phyloP scores from a whole-genome alignment of 2,113 vertebrate species.

The Peucedramus taeniatus region DNA sequence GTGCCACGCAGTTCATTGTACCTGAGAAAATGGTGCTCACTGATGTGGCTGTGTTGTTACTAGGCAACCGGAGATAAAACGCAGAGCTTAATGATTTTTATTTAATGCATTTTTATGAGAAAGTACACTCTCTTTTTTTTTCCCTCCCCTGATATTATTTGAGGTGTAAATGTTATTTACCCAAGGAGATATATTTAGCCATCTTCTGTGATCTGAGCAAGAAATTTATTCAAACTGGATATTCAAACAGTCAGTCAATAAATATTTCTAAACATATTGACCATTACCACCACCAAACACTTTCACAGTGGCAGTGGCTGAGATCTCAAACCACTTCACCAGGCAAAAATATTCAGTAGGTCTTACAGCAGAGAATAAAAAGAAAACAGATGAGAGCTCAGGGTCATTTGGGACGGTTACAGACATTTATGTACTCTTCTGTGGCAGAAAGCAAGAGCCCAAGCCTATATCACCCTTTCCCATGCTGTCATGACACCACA shows the following conservation, averaged over 20 bases:
- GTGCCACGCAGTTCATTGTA: slow-evolving; percentile 72
- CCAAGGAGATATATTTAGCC: slow-evolving; percentile 43
- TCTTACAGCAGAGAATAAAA: background rate
- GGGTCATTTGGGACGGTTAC: background rate
- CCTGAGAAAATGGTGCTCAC: slow-evolving; percentile 76
- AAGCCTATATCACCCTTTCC: background rate
- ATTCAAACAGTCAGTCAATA: slow-evolving; percentile 1
- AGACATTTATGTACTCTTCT: background rate
- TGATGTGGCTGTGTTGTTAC: slow-evolving; percentile 77
- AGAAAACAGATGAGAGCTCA: background rate
- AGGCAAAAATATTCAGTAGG: background rate
- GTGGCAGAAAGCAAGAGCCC: background rate
- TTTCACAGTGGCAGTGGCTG: background rate
- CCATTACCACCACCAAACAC: background rate
- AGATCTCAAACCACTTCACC: background rate
- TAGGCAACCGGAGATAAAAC: slow-evolving; percentile 81
- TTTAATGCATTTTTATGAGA: slow-evolving; percentile 77
- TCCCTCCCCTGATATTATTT: slow-evolving; percentile 19
- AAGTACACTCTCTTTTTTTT: slow-evolving; percentile 53
- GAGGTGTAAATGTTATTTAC: slow-evolving; percentile 54
- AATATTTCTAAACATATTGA: background rate
- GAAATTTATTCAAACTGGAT: background rate
- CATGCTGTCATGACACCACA: background rate
- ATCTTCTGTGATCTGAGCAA: background rate
- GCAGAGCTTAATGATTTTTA: slow-evolving; percentile 75